These are phyloP conservation scores for Varanus komodoensis DNA, from an alignment of 2,113 vertebrate genomes.

Conservation along the genomic window DNA sequence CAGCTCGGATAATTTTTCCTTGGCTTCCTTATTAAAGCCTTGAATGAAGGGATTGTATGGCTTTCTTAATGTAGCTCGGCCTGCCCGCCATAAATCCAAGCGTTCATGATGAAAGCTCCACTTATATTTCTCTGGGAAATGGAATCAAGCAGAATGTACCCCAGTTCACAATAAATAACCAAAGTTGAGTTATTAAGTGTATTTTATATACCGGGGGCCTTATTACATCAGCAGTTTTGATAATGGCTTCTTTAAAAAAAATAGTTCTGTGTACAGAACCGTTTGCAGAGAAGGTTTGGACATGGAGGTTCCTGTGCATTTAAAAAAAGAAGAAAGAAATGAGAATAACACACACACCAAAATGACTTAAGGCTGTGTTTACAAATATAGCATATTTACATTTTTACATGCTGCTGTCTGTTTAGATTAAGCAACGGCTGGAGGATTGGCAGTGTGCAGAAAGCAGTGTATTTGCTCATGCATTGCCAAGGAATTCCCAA, in stretches of 20 bases:
- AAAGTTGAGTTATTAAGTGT: slow-evolving; percentile 87
- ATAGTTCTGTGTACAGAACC: slow-evolving; percentile 34
- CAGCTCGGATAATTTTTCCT: slow-evolving; percentile 85
- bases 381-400: slow-evolving; percentile 83
- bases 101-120: slow-evolving; percentile 83
- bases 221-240: slow-evolving; percentile 85
- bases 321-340: neutral
- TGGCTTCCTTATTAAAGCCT: slow-evolving; percentile 87
- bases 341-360: slow-evolving; percentile 41
- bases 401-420: slow-evolving; percentile 79
- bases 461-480: slow-evolving; percentile 51
- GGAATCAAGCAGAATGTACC: slow-evolving; percentile 82
- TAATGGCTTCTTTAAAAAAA: slow-evolving; percentile 77
- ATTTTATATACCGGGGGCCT: slow-evolving; percentile 79
- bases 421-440: slow-evolving; percentile 72
- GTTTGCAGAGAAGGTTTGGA: slow-evolving; percentile 11
- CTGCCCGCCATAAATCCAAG: slow-evolving; percentile 83
- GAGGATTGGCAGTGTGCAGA: slow-evolving; percentile 62
- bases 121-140: slow-evolving; percentile 85
- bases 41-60: slow-evolving; percentile 90
- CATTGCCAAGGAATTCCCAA: slow-evolving; percentile 77
- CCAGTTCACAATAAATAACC: slow-evolving; percentile 84
- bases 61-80: slow-evolving; percentile 85
- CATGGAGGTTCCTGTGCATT: slow-evolving; percentile 33
- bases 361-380: slow-evolving; percentile 75